These are phyloP conservation scores for Prorops nasuta DNA, from an alignment of 1,140 invertebrate genomes.

Conservation along the genomic window DNA sequence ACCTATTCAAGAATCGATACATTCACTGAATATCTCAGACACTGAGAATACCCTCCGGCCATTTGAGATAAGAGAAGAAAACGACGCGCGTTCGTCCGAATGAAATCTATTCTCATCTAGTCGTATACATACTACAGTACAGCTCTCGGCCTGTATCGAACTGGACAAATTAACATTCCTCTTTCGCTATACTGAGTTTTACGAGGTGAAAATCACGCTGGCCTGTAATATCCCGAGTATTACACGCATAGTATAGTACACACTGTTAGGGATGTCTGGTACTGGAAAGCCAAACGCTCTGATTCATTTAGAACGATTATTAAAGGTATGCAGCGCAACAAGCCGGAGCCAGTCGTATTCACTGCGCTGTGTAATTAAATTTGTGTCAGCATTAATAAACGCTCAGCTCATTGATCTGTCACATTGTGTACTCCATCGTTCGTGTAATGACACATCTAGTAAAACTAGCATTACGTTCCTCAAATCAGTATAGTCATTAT, in stretches of 20 bases:
- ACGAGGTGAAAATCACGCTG: too few relatives aligned
- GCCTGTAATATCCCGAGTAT: not conserved
- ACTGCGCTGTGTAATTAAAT: slow-evolving; percentile 19
- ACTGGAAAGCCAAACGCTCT: slow-evolving; percentile 1
- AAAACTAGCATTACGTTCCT: too few relatives aligned
- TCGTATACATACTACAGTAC: too few relatives aligned
- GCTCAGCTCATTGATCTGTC: not conserved
- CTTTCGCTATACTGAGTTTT: not conserved
- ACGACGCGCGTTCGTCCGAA: slow-evolving; percentile 5
- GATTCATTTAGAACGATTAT: slow-evolving; percentile 14
- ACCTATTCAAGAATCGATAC: slow-evolving; percentile 54
- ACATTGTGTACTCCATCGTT: too few relatives aligned
- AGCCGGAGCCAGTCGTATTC: slow-evolving; percentile 7
- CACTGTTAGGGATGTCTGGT: not conserved
- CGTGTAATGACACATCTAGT: too few relatives aligned
- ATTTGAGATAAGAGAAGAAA: slow-evolving; percentile 11
- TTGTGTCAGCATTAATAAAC: slow-evolving; percentile 14
- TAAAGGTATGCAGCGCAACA: slow-evolving; percentile 14
- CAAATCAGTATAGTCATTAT: too few relatives aligned
- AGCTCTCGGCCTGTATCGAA: too few relatives aligned
- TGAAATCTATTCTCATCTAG: slow-evolving; percentile 6
- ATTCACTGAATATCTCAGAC: slow-evolving; percentile 55
- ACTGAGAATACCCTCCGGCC: slow-evolving; percentile 31
- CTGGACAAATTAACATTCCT: too few relatives aligned
- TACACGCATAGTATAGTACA: not conserved